These are phyloP conservation scores for Tubulanus polymorphus DNA, from an alignment of 2,888 invertebrate genomes.

Conservation along the genomic window DNA sequence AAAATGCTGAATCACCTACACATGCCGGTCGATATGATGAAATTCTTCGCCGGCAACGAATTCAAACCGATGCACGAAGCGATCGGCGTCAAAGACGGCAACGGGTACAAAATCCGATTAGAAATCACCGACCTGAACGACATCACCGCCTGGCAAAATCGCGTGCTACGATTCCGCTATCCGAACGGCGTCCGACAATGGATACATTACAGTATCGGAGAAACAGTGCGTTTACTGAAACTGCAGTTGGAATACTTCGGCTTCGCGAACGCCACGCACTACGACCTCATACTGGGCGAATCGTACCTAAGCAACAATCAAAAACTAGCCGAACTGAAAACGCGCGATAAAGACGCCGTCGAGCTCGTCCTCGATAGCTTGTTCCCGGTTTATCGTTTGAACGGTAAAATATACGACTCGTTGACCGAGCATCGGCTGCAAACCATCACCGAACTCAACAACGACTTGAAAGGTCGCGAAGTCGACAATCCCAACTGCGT, in stretches of 20 bases:
- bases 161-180: not conserved
- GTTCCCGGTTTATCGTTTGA: slow-evolving; percentile 34
- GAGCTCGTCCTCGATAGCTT: slow-evolving; percentile 32
- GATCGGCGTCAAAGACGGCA: not conserved
- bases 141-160: not conserved
- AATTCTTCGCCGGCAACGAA: slow-evolving; percentile 17
- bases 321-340: slow-evolving; percentile 26
- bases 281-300: slow-evolving; percentile 27
- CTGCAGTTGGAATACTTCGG: slow-evolving; percentile 30
- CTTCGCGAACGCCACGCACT: slow-evolving; percentile 32
- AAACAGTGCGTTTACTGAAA: slow-evolving; percentile 29
- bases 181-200: not conserved
- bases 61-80: not conserved
- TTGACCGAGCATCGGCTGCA: not conserved
- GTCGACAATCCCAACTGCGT: too few relatives aligned
- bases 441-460: not conserved
- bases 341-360: slow-evolving; percentile 26
- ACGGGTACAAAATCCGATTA: not conserved
- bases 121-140: not conserved
- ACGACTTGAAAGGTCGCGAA: too few relatives aligned
- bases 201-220: slow-evolving; percentile 2
- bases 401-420: not conserved
- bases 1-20: slow-evolving; percentile 36
- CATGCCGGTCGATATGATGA: slow-evolving; percentile 34
- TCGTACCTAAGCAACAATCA: slow-evolving; percentile 25